These are phyloP conservation scores for Tetrax tetrax DNA, from an alignment of 2,113 vertebrate genomes.

Conservation along the genomic window DNA sequence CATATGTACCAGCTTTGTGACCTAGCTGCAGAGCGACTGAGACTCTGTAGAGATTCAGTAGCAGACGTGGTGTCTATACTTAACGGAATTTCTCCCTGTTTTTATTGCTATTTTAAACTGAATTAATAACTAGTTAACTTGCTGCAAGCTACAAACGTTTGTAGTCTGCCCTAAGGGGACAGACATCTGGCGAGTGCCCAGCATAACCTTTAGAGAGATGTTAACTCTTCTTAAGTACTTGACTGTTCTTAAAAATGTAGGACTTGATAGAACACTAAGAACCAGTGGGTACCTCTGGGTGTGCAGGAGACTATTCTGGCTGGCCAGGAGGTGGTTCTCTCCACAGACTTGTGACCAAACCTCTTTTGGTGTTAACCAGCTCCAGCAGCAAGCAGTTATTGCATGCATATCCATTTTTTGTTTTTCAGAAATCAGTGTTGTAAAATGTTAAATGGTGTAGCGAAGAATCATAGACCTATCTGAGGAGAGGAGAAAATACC, in stretches of 20 bases:
- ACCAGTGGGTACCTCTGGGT: rapidly evolving
- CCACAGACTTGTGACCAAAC: neutral
- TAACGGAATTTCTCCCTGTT: neutral
- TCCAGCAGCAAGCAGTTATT: neutral
- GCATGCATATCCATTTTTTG: neutral
- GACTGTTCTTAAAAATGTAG: neutral
- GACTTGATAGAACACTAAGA: rapidly evolving
- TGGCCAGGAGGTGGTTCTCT: neutral
- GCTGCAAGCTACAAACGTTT: neutral
- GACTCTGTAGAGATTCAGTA: neutral
- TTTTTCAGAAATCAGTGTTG: neutral
- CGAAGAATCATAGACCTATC: neutral
- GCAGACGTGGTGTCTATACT: neutral
- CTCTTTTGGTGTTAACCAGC: neutral
- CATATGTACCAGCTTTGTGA: neutral
- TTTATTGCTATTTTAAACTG: neutral
- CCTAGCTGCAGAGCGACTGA: neutral
- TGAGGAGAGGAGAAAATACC: neutral
- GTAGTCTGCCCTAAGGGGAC: neutral
- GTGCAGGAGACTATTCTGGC: neutral
- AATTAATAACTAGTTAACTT: neutral
- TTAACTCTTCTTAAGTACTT: neutral
- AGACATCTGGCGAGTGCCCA: neutral
- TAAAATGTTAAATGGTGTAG: neutral
- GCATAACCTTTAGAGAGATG: neutral